Conservation (phyloP, 2,797 vertebrate species). For the Neosalanx taihuensis region DNA sequence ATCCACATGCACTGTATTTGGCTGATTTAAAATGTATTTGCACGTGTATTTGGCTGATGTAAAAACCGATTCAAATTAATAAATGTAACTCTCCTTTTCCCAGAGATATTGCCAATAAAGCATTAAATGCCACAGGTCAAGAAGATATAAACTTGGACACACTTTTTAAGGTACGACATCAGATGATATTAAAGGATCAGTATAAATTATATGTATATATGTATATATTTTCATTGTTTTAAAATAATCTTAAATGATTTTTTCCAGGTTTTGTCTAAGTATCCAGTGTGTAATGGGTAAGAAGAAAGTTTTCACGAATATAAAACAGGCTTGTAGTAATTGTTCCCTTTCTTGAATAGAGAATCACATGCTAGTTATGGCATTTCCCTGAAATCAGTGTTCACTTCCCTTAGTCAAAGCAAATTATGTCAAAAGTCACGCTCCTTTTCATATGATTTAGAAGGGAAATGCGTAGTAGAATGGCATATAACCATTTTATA, state of each 20-base stretch:
- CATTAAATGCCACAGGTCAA: conserved; percentile 85
- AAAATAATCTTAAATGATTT: conserved; percentile 6
- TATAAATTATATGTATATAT: too few relatives aligned
- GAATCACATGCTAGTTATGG: conserved; percentile 35
- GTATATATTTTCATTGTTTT: conserved; percentile 3
- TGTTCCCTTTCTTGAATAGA: neutral
- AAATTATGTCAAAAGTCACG: conserved; percentile 30
- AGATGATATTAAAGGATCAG: neutral
- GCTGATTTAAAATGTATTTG: neutral
- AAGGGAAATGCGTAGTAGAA: neutral
- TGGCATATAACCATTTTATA: neutral
- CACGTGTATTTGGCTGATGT: too few relatives aligned
- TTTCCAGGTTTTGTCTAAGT: conserved; percentile 68
- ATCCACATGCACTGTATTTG: neutral
- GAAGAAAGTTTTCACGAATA: conserved; percentile 14
- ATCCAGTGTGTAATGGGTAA: conserved; percentile 73
- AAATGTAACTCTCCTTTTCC: conserved; percentile 18
- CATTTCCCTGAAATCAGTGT: conserved; percentile 14
- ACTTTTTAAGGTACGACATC: conserved; percentile 78
- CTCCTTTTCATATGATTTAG: neutral
- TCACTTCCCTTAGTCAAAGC: conserved; percentile 28
- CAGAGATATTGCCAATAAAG: conserved; percentile 84
- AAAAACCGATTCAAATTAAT: neutral
- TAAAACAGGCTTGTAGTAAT: conserved; percentile 1
- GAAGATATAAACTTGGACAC: conserved; percentile 75